Evolutionary conservation across 2,888 invertebrate genomes (phyloP).

Genomic region (Chirona hameri): DNA sequence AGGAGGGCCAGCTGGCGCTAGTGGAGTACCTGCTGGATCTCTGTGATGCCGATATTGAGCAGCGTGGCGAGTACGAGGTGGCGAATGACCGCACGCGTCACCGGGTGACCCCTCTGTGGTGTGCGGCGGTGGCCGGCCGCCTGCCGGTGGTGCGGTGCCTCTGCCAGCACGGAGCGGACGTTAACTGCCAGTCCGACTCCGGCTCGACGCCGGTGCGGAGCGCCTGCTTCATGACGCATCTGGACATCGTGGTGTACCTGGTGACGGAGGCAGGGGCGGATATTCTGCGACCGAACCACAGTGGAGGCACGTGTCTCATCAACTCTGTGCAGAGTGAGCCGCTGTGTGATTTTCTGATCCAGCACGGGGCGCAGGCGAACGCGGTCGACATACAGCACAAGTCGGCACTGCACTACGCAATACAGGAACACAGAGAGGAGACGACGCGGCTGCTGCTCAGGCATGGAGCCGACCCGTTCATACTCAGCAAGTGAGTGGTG

Average conservation of each 20-base stretch:
- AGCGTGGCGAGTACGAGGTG: slow-evolving; percentile 76
- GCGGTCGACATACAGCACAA: slow-evolving; percentile 84
- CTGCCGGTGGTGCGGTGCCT: slow-evolving; percentile 71
- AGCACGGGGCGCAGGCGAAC: slow-evolving; percentile 77
- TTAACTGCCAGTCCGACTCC: slow-evolving; percentile 82
- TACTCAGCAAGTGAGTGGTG: slow-evolving; percentile 61
- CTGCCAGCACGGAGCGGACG: slow-evolving; percentile 71
- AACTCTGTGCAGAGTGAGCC: slow-evolving; percentile 84
- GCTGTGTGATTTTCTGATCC: slow-evolving; percentile 69
- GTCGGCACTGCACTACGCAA: slow-evolving; percentile 90
- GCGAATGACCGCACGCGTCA: slow-evolving; percentile 76
- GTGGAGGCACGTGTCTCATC: slow-evolving; percentile 89
- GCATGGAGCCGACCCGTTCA: slow-evolving; percentile 72
- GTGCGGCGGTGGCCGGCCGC: slow-evolving; percentile 82
- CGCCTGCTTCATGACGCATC: slow-evolving; percentile 88
- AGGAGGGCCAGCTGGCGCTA: slow-evolving; percentile 75
- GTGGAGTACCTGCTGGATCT: slow-evolving; percentile 78
- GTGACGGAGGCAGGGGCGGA: slow-evolving; percentile 72
- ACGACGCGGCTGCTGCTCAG: slow-evolving; percentile 75
- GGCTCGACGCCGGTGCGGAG: slow-evolving; percentile 67
- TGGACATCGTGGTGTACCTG: slow-evolving; percentile 71
- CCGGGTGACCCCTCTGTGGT: slow-evolving; percentile 85
- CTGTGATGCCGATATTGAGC: slow-evolving; percentile 80
- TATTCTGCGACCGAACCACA: slow-evolving; percentile 76
- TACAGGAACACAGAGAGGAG: slow-evolving; percentile 64